Evolutionary conservation across 2,113 vertebrate genomes (phyloP), one percentile per base, ranked within the genome.

Genomic region (Callopanchax toddi): DNA sequence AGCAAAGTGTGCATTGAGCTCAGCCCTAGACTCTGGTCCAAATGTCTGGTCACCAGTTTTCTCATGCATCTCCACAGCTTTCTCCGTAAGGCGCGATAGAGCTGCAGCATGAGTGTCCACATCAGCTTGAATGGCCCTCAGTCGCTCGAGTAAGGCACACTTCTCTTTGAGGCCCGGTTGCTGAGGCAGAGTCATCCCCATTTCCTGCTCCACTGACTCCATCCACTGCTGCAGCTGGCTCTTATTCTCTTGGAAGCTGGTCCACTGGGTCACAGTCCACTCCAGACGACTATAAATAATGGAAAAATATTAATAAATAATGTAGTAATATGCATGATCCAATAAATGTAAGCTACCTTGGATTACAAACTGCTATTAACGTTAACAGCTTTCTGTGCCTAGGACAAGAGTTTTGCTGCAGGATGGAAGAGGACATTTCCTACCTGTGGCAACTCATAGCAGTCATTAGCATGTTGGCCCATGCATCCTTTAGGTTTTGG

Each of bases 111-210:
- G 96, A 29, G 92, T 91, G 17, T 97, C 96, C 13, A 93, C 92
- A 11, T 98, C 96, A 0, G 93, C 94, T 64, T 95, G 84, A n/a
- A 96, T 76, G 72, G 92, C 91, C 79, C 95, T 91, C 48, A 95
- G 91, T 44, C 95, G 90, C 71, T 98, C 97, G 69, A 98, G 89
- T 29, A 95, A 85, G 29, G 91, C 71, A 0, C 94, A 91, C 71
- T 99, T 99, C 86, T 99, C 96, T 67, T 96, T 98, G 46, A 97
- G 90, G 36, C 94, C 95, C 0, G 85, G 91, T 83, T 98, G 96
- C 53, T 85, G 93, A 29, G 94, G 93, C 60, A 96, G 76, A 36
- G 92, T 91, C 74, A 93, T 88, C 9, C 92, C 93, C 17, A 96
- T 67, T 76, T 95, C 91, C 59, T 93, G 91, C 83, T 97, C 95